Percentiles rank a stretch among this genome's conserved stretches.
Evolutionary conservation across 2,888 invertebrate genomes (phyloP).

Genomic region (Therioaphis trifolii): DNA sequence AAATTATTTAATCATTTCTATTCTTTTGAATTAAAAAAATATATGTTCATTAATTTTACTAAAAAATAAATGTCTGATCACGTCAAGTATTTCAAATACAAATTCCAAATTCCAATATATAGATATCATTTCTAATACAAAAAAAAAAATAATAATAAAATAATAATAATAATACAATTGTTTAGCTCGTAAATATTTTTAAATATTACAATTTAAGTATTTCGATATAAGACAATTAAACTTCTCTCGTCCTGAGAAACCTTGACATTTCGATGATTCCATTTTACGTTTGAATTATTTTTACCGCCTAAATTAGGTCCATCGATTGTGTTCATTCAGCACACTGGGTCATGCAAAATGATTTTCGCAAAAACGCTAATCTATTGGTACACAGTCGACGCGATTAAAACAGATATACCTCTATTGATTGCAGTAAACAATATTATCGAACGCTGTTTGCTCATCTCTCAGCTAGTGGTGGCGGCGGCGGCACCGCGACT

Average conservation of each 20-base stretch:
- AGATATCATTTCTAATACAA: no score
- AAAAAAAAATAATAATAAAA: no score
- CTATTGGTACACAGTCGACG: constrained; percentile 29
- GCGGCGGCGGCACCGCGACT: background rate
- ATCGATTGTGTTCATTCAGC: constrained; percentile 40
- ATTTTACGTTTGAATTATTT: constrained; percentile 31
- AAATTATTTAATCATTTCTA: no score
- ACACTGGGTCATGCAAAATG: constrained; percentile 2
- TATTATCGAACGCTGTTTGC: constrained; percentile 8
- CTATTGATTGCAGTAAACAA: background rate
- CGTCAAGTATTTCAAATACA: no score
- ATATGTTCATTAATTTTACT: no score
- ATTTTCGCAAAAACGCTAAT: constrained; percentile 37
- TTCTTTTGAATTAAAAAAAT: no score
- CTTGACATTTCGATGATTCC: constrained; percentile 43
- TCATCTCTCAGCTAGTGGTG: constrained; percentile 43
- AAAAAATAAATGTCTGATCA: no score
- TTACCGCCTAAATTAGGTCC: constrained; percentile 14
- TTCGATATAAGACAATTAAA: background rate
- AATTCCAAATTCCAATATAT: no score
- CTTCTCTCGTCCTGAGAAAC: background rate
- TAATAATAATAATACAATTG: no score
- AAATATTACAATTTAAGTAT: no score
- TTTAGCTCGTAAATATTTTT: no score
- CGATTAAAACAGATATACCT: constrained; percentile 7